Conservation (phyloP, 2,888 invertebrate species). For the Brenthis ino region DNA sequence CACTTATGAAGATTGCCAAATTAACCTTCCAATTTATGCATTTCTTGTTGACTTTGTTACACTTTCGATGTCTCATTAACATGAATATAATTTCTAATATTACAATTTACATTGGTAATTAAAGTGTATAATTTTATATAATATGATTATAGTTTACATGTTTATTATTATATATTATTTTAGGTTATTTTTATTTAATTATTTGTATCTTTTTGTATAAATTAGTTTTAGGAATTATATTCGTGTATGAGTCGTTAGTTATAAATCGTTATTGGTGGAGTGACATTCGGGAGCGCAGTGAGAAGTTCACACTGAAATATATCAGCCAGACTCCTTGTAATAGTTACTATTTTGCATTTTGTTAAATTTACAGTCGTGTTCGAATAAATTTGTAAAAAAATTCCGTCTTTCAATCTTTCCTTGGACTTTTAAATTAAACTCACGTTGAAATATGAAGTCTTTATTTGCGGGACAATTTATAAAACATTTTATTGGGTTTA, state of each 20-base stretch:
- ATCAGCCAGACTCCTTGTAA: slow-evolving; percentile 63
- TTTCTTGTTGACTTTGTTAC: slow-evolving; percentile 69
- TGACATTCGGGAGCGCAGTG: slow-evolving; percentile 30
- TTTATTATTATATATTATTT: not conserved
- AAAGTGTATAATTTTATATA: not conserved
- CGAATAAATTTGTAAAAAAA: slow-evolving; percentile 66
- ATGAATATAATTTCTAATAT: slow-evolving; percentile 25
- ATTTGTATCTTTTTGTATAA: not conserved
- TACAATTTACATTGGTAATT: not conserved
- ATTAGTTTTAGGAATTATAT: slow-evolving; percentile 20
- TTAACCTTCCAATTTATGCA: slow-evolving; percentile 61
- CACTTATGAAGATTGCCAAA: slow-evolving; percentile 70
- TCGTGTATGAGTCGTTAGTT: slow-evolving; percentile 29
- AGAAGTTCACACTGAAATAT: slow-evolving; percentile 23
- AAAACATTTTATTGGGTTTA: slow-evolving; percentile 5
- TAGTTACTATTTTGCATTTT: slow-evolving; percentile 78
- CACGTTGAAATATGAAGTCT: slow-evolving; percentile 25
- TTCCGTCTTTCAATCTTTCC: slow-evolving; percentile 8
- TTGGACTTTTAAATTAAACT: slow-evolving; percentile 35
- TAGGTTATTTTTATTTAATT: not conserved
- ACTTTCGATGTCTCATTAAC: slow-evolving; percentile 42
- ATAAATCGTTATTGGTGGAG: slow-evolving; percentile 39
- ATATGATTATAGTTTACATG: not conserved
- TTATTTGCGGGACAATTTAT: slow-evolving; percentile 35
- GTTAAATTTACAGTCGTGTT: slow-evolving; percentile 80